Evolutionary conservation across 2,113 vertebrate genomes (phyloP).

Genomic region (Ctenodactylus gundi): DNA sequence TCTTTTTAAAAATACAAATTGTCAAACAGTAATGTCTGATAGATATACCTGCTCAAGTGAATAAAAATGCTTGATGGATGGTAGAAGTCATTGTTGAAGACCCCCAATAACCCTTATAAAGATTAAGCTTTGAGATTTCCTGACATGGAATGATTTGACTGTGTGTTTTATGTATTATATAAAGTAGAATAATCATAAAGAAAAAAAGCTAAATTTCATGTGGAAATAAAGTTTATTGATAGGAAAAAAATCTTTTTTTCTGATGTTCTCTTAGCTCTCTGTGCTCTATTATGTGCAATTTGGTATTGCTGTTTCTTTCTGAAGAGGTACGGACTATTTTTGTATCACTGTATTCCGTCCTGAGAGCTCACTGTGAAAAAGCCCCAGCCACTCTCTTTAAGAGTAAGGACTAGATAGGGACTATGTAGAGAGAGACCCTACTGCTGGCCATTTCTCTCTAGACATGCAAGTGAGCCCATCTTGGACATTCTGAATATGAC

Average conservation of each 20-base stretch:
- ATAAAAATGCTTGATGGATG: not conserved
- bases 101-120: not conserved
- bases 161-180: not conserved
- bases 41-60: not conserved
- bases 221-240: not conserved
- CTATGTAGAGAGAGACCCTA: not conserved
- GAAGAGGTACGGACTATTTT: not conserved
- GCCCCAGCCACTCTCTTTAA: not conserved
- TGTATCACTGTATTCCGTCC: not conserved
- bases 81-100: not conserved
- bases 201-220: not conserved
- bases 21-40: not conserved
- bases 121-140: not conserved
- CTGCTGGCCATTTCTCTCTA: not conserved
- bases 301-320: not conserved
- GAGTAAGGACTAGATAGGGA: no score
- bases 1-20: not conserved
- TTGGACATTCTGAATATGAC: not conserved
- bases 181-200: not conserved
- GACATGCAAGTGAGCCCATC: not conserved
- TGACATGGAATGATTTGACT: not conserved
- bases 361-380: not conserved
- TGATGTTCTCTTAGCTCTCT: not conserved
- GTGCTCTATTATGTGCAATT: not conserved
- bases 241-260: not conserved